Conservation (phyloP, 1,140 invertebrate species). For the Kradibia gibbosae region DNA sequence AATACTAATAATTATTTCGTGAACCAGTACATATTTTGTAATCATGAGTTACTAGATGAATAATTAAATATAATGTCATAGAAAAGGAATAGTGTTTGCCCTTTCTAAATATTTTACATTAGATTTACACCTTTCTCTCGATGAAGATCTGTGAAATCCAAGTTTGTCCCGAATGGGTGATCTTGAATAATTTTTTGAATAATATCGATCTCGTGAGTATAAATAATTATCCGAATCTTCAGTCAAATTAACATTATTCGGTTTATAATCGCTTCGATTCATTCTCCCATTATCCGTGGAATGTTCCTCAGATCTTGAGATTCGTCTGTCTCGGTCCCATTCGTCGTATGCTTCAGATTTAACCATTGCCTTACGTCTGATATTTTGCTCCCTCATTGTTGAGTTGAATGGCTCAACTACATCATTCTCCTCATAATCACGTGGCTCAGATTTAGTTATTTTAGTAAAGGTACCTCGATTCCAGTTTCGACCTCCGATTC, state of each 20-base stretch:
- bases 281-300: constrained; percentile 45
- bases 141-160: constrained; percentile 14
- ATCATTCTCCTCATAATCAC: constrained; percentile 39
- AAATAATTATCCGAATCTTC: constrained; percentile 52
- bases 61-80: too few species aligned
- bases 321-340: constrained; percentile 50
- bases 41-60: too few species aligned
- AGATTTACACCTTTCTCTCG: constrained; percentile 28
- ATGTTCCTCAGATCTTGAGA: constrained; percentile 40
- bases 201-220: constrained; percentile 55
- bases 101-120: constrained; percentile 26
- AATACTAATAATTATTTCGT: too few species aligned
- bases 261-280: constrained; percentile 51
- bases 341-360: constrained; percentile 56
- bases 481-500: constrained; percentile 27
- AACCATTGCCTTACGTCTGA: constrained; percentile 54
- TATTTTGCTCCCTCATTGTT: constrained; percentile 49
- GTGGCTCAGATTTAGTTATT: background rate
- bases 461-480: constrained; percentile 26
- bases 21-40: too few species aligned
- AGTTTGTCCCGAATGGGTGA: constrained; percentile 44
- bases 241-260: constrained; percentile 23
- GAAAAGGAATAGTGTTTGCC: background rate
- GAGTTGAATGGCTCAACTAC: constrained; percentile 50
- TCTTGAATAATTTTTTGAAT: constrained; percentile 41